Evolutionary conservation across 2,888 invertebrate genomes (phyloP).

Genomic region (Dynastes grantii): DNA sequence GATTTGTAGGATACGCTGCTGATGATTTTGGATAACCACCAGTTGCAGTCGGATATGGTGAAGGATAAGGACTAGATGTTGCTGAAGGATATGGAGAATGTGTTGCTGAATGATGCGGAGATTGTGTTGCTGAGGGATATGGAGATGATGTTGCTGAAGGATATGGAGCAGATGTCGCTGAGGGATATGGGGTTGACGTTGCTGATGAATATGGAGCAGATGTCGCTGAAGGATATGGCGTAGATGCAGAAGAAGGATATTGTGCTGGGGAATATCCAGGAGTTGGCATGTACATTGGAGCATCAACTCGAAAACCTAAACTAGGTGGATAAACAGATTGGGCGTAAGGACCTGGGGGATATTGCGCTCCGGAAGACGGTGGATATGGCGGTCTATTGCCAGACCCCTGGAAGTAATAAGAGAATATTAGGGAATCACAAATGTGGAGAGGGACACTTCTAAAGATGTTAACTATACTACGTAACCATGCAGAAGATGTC

Average conservation of each 20-base stretch:
- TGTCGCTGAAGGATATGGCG: slow-evolving; percentile 36
- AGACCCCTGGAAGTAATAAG: slow-evolving; percentile 52
- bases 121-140: slow-evolving; percentile 41
- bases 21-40: not conserved
- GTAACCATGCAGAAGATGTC: not conserved
- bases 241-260: slow-evolving; percentile 31
- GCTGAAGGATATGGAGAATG: slow-evolving; percentile 48
- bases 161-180: slow-evolving; percentile 57
- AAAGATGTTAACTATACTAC: not conserved
- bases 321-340: slow-evolving; percentile 66
- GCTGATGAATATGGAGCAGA: slow-evolving; percentile 44
- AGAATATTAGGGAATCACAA: slow-evolving; percentile 21
- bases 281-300: slow-evolving; percentile 71
- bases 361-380: slow-evolving; percentile 60
- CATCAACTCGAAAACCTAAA: slow-evolving; percentile 71
- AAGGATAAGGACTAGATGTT: slow-evolving; percentile 22
- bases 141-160: slow-evolving; percentile 35
- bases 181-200: slow-evolving; percentile 5
- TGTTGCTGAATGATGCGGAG: slow-evolving; percentile 18
- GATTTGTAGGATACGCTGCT: slow-evolving; percentile 5
- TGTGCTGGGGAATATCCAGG: slow-evolving; percentile 57
- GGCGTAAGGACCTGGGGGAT: slow-evolving; percentile 62
- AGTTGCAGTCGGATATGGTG: not conserved
- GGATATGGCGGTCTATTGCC: slow-evolving; percentile 49
- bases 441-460: not conserved